Evolutionary conservation across 2,888 invertebrate species (phyloP), one percentile per base, ranked within the genome.

Genomic region (Cynaeus angustus): DNA sequence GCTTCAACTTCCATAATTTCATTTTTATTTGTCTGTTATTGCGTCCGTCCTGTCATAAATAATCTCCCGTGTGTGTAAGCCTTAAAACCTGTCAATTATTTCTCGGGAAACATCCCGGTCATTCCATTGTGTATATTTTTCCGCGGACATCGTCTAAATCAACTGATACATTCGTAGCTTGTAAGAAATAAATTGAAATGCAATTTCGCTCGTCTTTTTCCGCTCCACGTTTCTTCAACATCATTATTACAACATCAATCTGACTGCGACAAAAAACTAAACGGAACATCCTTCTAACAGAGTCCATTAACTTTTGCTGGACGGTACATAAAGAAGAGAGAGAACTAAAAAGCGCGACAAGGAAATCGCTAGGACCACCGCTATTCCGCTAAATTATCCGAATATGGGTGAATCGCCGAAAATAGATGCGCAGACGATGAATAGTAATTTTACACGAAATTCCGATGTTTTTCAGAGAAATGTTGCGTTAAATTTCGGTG

Each of bases 61-160:
- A 14, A 55, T 28, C 30, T 16, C 21, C 14, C 46, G 37, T 52
- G 41, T 43, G 48, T 65, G 56, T 56, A 59, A 33, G 58, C 66
- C 50, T 72, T 59, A 64, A 72, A 70, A 67, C 64, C 69, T 69
- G 72, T 70, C 72, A 72, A 72, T 72, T 72, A 72, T 70, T 72
- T 72, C 72, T 70, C 14, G 64, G 71, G 61, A 71, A 12, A 46
- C 52, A 38, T 52, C 52, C 41, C 10, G 9, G 9, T 45, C 16
- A 26, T 21, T 14, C 26, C 43, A 28, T 52, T 67, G 52, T 45
- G 16, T 50, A 21, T 30, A 52, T 50, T 59, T 65, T 53, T 65
- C 37, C 41, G 33, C 50, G 37, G 33, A 48, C 33, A 13, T 21
- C 61, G 16, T 45, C 48, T 61, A 61, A 61, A 61, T 61, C 30